These are phyloP conservation scores for Solenopsis invicta DNA, from an alignment of 1,140 invertebrate genomes.

Conservation along the genomic window DNA sequence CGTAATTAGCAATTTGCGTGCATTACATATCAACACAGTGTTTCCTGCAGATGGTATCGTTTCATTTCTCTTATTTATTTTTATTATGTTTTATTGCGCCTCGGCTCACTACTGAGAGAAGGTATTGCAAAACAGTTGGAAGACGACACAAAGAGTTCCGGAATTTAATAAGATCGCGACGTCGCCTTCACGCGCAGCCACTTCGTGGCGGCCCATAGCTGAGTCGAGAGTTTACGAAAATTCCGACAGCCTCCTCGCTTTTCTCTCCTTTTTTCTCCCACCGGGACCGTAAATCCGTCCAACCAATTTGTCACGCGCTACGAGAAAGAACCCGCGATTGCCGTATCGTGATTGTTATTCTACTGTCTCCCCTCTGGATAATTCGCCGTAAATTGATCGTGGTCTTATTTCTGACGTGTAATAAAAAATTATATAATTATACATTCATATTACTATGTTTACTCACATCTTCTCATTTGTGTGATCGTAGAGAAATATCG, in stretches of 20 bases:
- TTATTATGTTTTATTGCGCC: slow-evolving; percentile 31
- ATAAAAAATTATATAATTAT: not conserved
- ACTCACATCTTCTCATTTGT: not conserved
- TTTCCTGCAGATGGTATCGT: slow-evolving; percentile 4
- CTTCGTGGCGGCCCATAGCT: slow-evolving; percentile 37
- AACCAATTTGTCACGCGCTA: slow-evolving; percentile 64
- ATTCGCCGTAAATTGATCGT: slow-evolving; percentile 14
- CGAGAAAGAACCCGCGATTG: slow-evolving; percentile 11
- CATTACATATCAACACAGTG: not conserved
- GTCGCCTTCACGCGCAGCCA: slow-evolving; percentile 50
- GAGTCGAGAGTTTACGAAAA: slow-evolving; percentile 64
- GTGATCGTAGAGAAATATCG: not conserved
- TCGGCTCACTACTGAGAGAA: slow-evolving; percentile 9
- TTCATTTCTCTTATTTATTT: not conserved
- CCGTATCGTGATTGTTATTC: slow-evolving; percentile 37
- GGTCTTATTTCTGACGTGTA: not conserved
- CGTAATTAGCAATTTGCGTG: not conserved
- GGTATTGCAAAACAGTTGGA: slow-evolving; percentile 29
- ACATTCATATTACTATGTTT: not conserved
- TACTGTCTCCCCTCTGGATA: not conserved
- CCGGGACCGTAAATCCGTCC: slow-evolving; percentile 67
- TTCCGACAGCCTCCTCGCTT: slow-evolving; percentile 57
- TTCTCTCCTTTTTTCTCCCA: slow-evolving; percentile 31
- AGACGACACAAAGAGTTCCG: slow-evolving; percentile 11
- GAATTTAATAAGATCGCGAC: slow-evolving; percentile 68